Percentiles rank a stretch among this genome's conserved stretches.
These are phyloP conservation scores for Mastomys natalensis DNA, from an alignment of 2,113 vertebrate species.

Conservation along the genomic window DNA sequence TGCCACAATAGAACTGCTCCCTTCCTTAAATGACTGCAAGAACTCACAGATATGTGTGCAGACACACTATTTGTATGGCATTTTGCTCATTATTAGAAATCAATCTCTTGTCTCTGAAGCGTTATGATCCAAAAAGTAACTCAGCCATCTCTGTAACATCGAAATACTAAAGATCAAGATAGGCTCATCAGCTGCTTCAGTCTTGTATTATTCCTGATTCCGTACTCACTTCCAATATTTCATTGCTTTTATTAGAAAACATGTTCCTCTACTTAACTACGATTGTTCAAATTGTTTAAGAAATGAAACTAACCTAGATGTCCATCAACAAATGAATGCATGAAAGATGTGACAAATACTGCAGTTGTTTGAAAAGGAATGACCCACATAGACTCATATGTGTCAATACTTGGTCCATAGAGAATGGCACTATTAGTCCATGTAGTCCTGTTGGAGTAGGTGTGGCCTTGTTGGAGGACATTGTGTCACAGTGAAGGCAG, in stretches of 20 bases:
- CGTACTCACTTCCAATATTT: fast-evolving
- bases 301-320: not conserved
- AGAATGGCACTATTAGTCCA: not conserved
- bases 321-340: not conserved
- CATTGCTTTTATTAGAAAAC: not conserved
- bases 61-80: fast-evolving
- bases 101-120: not conserved
- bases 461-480: not conserved
- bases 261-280: not conserved
- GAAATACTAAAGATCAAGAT: not conserved
- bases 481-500: not conserved
- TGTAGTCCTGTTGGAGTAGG: not conserved
- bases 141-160: not conserved
- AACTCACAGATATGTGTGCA: not conserved
- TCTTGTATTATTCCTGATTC: not conserved
- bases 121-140: too few relatives aligned
- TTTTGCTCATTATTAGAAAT: not conserved
- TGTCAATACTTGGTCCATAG: not conserved
- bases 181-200: too few relatives aligned
- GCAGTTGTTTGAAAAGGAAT: not conserved
- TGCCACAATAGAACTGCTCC: fast-evolving
- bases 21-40: fast-evolving
- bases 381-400: not conserved
- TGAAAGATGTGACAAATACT: not conserved
- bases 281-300: not conserved